phyloP scores from a whole-genome alignment of 2,797 vertebrate species.

The Mormyrops boulengeri region DNA sequence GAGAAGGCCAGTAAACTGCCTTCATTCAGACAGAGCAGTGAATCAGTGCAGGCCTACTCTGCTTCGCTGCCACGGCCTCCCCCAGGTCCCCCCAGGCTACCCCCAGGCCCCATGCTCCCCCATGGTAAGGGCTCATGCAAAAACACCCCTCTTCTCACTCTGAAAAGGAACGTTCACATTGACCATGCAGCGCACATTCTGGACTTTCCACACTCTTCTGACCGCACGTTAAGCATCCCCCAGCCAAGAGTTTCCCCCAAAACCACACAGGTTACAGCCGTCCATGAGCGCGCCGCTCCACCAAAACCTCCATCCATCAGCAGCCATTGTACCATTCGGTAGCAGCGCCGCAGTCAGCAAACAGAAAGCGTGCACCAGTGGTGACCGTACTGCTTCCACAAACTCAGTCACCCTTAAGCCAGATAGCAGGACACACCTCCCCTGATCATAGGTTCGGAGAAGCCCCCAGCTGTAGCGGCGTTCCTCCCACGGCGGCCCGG shows the following conservation, averaged over 20 bases:
- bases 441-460: neutral
- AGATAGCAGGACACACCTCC: neutral
- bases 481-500: neutral
- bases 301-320: neutral
- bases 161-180: neutral
- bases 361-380: neutral
- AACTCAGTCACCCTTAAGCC: neutral
- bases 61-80: neutral
- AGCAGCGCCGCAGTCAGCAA: neutral
- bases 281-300: neutral
- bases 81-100: too few species aligned
- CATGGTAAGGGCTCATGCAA: neutral
- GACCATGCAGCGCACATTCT: neutral
- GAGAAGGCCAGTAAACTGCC: neutral
- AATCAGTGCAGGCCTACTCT: neutral
- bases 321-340: neutral
- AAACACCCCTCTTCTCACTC: neutral
- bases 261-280: neutral
- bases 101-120: neutral
- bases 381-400: neutral
- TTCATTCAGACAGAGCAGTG: neutral
- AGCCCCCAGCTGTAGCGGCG: neutral
- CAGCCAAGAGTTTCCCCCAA: neutral
- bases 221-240: neutral
- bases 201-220: neutral